A percentile compares a stretch with the other conserved stretches of the same genome.
Evolutionary conservation across 2,797 vertebrate species (phyloP).

Genomic region (Tragelaphus oryx): DNA sequence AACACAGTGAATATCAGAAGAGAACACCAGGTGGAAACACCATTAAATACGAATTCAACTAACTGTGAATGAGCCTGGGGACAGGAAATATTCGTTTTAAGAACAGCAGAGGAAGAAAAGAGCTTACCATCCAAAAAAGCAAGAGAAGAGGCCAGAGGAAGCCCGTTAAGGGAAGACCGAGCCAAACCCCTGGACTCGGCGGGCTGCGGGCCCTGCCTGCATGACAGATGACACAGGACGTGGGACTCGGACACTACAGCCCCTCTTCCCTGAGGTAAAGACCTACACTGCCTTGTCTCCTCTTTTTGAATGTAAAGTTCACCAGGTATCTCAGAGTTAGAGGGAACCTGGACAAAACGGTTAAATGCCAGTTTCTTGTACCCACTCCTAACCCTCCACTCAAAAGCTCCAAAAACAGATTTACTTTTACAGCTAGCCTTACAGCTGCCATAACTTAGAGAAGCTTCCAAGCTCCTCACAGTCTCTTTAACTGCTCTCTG

Average conservation of each 20-base stretch:
- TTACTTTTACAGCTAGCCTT: background rate
- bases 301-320: background rate
- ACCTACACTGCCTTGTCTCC: background rate
- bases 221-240: accelerated
- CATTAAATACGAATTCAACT: background rate
- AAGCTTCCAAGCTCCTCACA: background rate
- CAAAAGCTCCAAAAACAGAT: background rate
- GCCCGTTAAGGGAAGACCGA: background rate
- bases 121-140: background rate
- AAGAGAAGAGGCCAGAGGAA: background rate
- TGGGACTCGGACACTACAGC: too few species aligned
- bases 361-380: background rate
- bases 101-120: background rate
- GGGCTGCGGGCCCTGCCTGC: background rate
- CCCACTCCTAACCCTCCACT: background rate
- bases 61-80: background rate
- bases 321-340: background rate
- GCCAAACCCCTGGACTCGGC: background rate
- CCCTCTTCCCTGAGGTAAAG: background rate
- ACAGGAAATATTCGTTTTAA: background rate
- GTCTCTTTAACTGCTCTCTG: background rate
- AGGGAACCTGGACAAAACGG: background rate
- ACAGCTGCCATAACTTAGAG: background rate
- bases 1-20: background rate
- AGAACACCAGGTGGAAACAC: background rate